A percentile compares a stretch with the other conserved stretches of the same genome.
Evolutionary conservation across 2,113 vertebrate species (phyloP).

Genomic region (Upupa epops): DNA sequence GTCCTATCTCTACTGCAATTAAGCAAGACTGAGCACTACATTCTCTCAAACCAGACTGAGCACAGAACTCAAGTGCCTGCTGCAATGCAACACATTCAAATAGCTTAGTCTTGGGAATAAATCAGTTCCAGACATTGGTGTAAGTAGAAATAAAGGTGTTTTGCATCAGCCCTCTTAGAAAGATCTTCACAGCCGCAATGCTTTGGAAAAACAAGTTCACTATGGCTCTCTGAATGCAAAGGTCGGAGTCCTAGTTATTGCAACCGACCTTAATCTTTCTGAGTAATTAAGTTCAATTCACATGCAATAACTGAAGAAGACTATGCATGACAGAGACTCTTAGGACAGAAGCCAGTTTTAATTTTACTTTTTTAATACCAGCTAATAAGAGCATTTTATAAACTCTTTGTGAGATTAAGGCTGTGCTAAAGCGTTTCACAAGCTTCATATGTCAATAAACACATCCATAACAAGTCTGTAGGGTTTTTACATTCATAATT

Average conservation of each 20-base stretch:
- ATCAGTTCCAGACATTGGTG: not conserved
- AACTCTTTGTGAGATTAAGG: not conserved
- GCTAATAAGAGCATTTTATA: not conserved
- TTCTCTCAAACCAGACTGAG: not conserved
- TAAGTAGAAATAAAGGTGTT: not conserved
- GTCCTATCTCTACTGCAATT: not conserved
- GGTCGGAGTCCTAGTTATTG: not conserved
- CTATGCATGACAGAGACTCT: not conserved
- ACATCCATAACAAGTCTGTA: not conserved
- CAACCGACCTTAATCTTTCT: not conserved
- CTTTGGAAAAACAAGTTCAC: not conserved
- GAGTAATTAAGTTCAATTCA: not conserved
- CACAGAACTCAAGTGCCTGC: not conserved
- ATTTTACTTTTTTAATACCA: not conserved
- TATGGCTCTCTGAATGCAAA: not conserved
- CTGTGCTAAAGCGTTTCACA: not conserved
- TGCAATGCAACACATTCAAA: not conserved
- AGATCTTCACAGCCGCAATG: not conserved
- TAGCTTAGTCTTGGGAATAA: not conserved
- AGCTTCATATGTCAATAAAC: not conserved
- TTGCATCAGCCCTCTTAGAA: not conserved
- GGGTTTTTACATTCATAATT: not conserved
- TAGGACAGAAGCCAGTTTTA: not conserved
- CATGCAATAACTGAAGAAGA: not conserved
- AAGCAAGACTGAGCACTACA: rapidly evolving